phyloP scores from a whole-genome alignment of 2,888 invertebrate species.

The Orchesella flavescens region DNA sequence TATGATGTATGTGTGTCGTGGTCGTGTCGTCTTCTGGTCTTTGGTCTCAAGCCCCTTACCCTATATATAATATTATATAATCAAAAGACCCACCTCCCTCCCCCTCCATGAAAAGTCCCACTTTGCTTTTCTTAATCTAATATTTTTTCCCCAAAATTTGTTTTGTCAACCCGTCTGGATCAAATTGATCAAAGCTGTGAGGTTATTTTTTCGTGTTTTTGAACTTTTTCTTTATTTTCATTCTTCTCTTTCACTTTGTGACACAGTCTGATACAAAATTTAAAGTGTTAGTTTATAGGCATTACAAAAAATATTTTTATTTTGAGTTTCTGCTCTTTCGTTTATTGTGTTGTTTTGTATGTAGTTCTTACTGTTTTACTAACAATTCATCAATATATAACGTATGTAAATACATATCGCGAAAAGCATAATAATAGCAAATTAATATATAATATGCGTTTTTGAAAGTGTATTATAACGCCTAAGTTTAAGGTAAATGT shows the following conservation, averaged over 20 bases:
- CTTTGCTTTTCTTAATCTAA: background rate
- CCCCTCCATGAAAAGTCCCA: background rate
- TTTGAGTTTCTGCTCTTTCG: conserved; percentile 27
- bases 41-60: conserved; percentile 46
- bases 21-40: conserved; percentile 53
- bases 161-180: conserved; percentile 9
- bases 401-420: background rate
- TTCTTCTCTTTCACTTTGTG: conserved; percentile 37
- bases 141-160: background rate
- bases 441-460: too few relatives aligned
- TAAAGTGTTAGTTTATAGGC: background rate
- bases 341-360: conserved; percentile 28
- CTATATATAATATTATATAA: conserved; percentile 41
- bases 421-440: too few relatives aligned
- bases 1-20: conserved; percentile 50
- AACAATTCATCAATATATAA: conserved; percentile 1
- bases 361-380: conserved; percentile 28
- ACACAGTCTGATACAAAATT: conserved; percentile 47
- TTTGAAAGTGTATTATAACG: too few relatives aligned
- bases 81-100: conserved; percentile 15
- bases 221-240: conserved; percentile 6
- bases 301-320: conserved; percentile 14
- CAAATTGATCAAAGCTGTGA: conserved; percentile 5
- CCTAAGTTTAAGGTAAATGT: too few relatives aligned
- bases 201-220: conserved; percentile 17